Evolutionary conservation across 2,888 invertebrate species (phyloP), one percentile per base, ranked within the genome.

Genomic region (Chaitophorus viminalis): DNA sequence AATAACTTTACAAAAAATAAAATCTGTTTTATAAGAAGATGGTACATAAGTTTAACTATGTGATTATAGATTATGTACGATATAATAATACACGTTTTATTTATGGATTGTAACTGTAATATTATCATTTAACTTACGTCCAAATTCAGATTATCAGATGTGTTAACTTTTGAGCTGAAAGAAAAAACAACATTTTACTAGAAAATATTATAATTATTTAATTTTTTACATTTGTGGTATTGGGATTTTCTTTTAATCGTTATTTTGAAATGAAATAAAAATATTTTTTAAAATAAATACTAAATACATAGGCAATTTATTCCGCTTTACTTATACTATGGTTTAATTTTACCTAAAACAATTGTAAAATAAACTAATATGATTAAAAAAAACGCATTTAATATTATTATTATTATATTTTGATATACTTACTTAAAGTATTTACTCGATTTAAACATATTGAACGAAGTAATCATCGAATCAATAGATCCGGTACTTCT

Each of bases 361-460:
- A 3, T 60, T 25, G 6, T 25, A 46, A 46, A 14, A 46, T 46
- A 5, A 39, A 46, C 46, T 46, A 14, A 11, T 46, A 46, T 14
- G 14, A 14, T 46, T 14, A 14, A 46, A 46, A 46, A 46, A 46
- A 1, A 46, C n/a, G n/a, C n/a, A 46, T 14, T 14, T 14, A 46
- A 2, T 3, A 0, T 46, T n/a, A n/a, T 14, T 46, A 46, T 1
- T 14, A 46, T 46, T 46, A 14, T 46, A 52, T 77, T 54, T 65
- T 39, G 5, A 60, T 33, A 29, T 0, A 52, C 78, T 86, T 54
- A 86, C 86, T 52, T 78, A 17, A 31, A 29, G 39, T 46, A 81
- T 81, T 74, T 81, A 60, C 33, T 87, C 3, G 81, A 81, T n/a
- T 74, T 87, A 14, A 83, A 83, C 36, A 39, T 84, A 21, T 29